These are phyloP conservation scores for Prionchulus punctatus DNA, from an alignment of 2,888 invertebrate genomes.

Conservation along the genomic window DNA sequence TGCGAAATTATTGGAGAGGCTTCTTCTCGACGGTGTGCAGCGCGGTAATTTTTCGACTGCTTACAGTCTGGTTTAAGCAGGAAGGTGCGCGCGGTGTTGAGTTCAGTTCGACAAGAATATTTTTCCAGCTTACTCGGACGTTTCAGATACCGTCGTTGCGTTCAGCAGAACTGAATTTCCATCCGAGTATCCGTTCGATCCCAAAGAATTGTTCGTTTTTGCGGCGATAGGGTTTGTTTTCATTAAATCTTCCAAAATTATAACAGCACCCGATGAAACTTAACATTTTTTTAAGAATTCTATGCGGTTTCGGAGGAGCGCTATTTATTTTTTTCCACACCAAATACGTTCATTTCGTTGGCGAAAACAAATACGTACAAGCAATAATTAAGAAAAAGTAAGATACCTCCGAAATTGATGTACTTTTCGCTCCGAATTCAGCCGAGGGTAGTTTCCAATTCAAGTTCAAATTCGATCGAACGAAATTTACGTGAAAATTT, in stretches of 20 bases:
- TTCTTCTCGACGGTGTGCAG: slow-evolving; percentile 96
- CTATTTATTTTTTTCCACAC: slow-evolving; percentile 80
- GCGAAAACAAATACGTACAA: neutral
- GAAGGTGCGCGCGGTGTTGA: slow-evolving; percentile 38
- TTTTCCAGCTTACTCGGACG: no score
- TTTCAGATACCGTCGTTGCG: slow-evolving; percentile 79
- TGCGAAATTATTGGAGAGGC: slow-evolving; percentile 86
- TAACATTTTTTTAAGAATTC: slow-evolving; percentile 45
- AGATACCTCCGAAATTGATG: no score
- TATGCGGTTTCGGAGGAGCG: slow-evolving; percentile 73
- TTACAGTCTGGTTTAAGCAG: slow-evolving; percentile 85
- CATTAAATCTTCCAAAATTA: no score
- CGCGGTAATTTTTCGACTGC: slow-evolving; percentile 76
- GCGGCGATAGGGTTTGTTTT: slow-evolving; percentile 57
- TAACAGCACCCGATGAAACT: neutral
- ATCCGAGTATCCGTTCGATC: slow-evolving; percentile 90
- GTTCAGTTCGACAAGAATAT: slow-evolving; percentile 1
- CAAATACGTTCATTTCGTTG: slow-evolving; percentile 24
- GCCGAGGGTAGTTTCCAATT: neutral
- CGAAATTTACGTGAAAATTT: no score
- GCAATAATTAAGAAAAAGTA: slow-evolving; percentile 1
- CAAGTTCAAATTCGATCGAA: no score
- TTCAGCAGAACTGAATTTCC: slow-evolving; percentile 75
- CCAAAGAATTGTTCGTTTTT: slow-evolving; percentile 83
- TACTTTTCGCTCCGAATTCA: neutral